Evolutionary conservation across 2,797 vertebrate genomes (phyloP).

Genomic region (Sebastes goodei): DNA sequence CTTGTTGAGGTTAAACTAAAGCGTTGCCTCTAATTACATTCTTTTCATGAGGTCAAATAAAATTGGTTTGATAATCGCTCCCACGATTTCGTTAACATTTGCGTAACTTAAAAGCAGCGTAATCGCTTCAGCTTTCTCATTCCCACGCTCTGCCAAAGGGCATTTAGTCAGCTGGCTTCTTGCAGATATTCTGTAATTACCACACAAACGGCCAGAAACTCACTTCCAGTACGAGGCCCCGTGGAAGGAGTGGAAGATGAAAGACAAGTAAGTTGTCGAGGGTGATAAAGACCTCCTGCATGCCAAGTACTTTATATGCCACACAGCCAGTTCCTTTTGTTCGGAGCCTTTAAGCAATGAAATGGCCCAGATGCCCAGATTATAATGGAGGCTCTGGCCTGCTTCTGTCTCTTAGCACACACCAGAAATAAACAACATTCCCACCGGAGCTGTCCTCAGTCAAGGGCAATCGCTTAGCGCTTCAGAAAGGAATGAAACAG

Average conservation of each 20-base stretch:
- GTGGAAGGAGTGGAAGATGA: slow-evolving; percentile 38
- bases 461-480: slow-evolving; percentile 65
- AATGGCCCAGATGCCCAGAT: slow-evolving; percentile 75
- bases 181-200: slow-evolving; percentile 74
- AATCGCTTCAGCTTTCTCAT: slow-evolving; percentile 57
- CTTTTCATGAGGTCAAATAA: slow-evolving; percentile 47
- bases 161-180: slow-evolving; percentile 63
- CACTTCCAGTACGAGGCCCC: slow-evolving; percentile 36
- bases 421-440: slow-evolving; percentile 79
- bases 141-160: slow-evolving; percentile 48
- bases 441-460: slow-evolving; percentile 69
- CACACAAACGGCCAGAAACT: slow-evolving; percentile 60
- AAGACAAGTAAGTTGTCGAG: slow-evolving; percentile 22
- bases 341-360: slow-evolving; percentile 62
- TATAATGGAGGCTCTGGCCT: slow-evolving; percentile 72
- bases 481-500: slow-evolving; percentile 57
- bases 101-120: slow-evolving; percentile 65
- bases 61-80: slow-evolving; percentile 52
- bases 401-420: slow-evolving; percentile 72
- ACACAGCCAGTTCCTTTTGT: slow-evolving; percentile 56
- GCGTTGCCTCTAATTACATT: slow-evolving; percentile 18
- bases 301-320: slow-evolving; percentile 57
- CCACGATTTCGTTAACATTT: slow-evolving; percentile 60
- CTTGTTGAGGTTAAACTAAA: slow-evolving; percentile 20
- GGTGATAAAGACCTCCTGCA: slow-evolving; percentile 42